Evolutionary conservation across 2,797 vertebrate species (phyloP).

Genomic region (Scyliorhinus canicula): DNA sequence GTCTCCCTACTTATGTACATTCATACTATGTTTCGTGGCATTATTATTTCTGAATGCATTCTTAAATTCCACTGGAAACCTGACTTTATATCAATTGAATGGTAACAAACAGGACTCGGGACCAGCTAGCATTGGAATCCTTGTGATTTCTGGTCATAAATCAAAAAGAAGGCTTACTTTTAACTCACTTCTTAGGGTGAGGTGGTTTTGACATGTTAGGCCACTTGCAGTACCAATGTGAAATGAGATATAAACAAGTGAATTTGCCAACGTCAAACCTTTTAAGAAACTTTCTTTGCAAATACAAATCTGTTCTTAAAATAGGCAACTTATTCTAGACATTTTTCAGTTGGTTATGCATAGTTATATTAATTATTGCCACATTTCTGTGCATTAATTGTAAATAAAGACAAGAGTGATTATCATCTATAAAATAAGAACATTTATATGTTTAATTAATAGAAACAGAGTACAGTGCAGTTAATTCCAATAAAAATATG

Average conservation of each 20-base stretch:
- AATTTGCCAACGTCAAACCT: not conserved
- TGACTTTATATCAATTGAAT: not conserved
- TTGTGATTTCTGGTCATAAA: not conserved
- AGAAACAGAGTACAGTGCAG: not conserved
- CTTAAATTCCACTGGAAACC: not conserved
- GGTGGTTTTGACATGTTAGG: not conserved
- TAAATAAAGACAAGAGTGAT: conserved; percentile 9
- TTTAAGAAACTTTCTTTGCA: not conserved
- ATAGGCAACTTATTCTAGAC: not conserved
- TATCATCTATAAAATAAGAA: not conserved
- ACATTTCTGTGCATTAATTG: not conserved
- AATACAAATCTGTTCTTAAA: not conserved
- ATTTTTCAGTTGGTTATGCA: not conserved
- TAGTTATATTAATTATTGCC: not conserved
- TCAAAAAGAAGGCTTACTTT: not conserved
- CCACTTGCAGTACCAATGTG: not conserved
- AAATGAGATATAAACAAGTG: not conserved
- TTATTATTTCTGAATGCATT: not conserved
- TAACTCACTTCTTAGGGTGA: not conserved
- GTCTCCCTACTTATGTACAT: not conserved
- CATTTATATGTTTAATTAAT: not conserved
- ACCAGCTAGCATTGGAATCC: not conserved
- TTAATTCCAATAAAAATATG: not conserved
- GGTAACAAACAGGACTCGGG: not conserved
- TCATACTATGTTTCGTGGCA: not conserved